A percentile compares a stretch with the other conserved stretches of the same genome.
Conservation (phyloP, 2,888 invertebrate species). For the Drosophila cognata region DNA sequence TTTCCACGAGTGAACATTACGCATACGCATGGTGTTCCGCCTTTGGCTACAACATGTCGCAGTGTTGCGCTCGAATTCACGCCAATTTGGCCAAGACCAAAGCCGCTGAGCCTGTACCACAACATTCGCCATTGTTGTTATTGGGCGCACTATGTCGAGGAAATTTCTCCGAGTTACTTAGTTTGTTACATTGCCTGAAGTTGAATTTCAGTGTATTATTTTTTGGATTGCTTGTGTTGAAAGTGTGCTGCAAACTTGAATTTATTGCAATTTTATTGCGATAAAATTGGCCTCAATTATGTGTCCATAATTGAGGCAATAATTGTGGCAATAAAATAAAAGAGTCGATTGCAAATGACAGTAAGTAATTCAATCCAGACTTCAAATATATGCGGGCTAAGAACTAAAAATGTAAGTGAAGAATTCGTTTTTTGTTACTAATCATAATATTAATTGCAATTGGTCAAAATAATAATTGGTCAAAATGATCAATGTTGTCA, state of each 20-base stretch:
- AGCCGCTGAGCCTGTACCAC: constrained; percentile 4
- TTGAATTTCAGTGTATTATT: not conserved
- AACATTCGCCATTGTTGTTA: constrained; percentile 15
- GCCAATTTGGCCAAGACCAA: constrained; percentile 2
- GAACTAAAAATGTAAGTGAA: not conserved
- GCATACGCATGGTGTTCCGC: constrained; percentile 60
- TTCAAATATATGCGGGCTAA: not conserved
- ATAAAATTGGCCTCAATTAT: not conserved
- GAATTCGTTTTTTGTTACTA: no score
- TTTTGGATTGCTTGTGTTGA: not conserved
- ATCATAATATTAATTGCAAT: not conserved
- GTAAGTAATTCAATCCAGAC: not conserved
- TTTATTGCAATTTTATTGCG: not conserved
- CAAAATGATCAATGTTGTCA: not conserved
- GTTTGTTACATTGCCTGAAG: not conserved
- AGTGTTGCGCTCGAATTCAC: constrained; percentile 1
- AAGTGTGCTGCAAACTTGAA: not conserved
- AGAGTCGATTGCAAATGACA: not conserved
- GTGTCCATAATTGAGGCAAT: not conserved
- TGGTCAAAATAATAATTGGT: no score
- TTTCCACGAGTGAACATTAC: constrained; percentile 41
- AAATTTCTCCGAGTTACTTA: not conserved
- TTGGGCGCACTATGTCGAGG: not conserved
- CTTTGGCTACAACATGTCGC: constrained; percentile 48
- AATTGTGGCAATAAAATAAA: not conserved